Conservation (phyloP, 2,797 vertebrate species). For the Tragopan temminckii region DNA sequence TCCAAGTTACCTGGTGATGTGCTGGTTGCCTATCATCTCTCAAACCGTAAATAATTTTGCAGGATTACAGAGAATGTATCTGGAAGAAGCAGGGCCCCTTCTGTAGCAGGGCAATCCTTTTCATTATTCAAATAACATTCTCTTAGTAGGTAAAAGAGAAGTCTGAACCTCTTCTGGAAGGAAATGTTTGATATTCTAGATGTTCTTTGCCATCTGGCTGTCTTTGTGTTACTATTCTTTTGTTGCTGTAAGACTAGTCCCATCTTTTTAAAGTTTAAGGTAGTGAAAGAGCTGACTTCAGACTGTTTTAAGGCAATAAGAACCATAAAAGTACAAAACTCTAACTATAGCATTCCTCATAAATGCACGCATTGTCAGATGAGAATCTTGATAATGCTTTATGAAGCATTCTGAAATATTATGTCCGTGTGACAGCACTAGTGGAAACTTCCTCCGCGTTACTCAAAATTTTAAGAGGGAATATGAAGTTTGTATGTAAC, state of each 20-base stretch:
- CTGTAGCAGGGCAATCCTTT: background rate
- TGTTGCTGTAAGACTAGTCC: background rate
- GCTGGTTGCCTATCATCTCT: background rate
- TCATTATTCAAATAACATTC: background rate
- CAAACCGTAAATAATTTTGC: background rate
- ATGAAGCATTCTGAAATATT: background rate
- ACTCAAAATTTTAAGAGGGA: background rate
- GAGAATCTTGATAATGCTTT: background rate
- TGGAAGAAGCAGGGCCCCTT: background rate
- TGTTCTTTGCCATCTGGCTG: background rate
- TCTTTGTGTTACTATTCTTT: background rate
- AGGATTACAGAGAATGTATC: background rate
- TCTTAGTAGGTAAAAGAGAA: background rate
- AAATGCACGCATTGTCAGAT: background rate
- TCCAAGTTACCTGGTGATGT: background rate
- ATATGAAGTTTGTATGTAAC: constrained; percentile 14
- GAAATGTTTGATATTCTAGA: background rate
- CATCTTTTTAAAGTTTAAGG: background rate
- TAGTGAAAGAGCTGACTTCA: background rate
- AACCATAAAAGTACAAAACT: background rate
- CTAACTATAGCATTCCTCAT: background rate
- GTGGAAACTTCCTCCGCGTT: background rate
- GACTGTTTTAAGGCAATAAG: background rate
- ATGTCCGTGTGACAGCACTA: background rate
- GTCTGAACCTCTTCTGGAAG: background rate